These are phyloP conservation scores for Drosophila tsacasi DNA, from an alignment of 1,140 invertebrate species.

Conservation along the genomic window DNA sequence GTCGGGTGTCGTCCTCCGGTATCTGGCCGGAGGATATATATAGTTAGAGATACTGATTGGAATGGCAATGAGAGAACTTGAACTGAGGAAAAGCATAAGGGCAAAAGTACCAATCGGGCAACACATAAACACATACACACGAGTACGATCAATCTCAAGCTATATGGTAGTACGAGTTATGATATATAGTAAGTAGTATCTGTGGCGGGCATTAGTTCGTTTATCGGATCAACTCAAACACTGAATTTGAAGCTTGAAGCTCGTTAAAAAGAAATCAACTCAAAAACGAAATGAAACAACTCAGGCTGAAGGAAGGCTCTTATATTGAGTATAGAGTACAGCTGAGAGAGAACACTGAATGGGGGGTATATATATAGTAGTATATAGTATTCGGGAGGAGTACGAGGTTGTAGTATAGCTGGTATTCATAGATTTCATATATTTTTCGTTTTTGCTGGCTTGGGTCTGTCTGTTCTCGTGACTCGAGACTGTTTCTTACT, in stretches of 20 bases:
- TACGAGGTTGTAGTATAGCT: slow-evolving; percentile 7
- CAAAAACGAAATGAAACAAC: slow-evolving; percentile 24
- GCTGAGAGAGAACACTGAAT: slow-evolving; percentile 39
- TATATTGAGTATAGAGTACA: slow-evolving; percentile 18
- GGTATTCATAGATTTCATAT: slow-evolving; percentile 42
- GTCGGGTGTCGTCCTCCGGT: slow-evolving; percentile 16
- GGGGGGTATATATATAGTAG: slow-evolving; percentile 17
- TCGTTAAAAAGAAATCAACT: background rate
- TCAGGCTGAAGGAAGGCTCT: slow-evolving; percentile 27
- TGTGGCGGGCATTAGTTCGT: slow-evolving; percentile 30
- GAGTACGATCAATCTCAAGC: slow-evolving; percentile 40
- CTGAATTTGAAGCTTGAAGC: slow-evolving; percentile 23
- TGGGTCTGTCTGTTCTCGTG: slow-evolving; percentile 58
- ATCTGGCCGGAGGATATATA: slow-evolving; percentile 35
- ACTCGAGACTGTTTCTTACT: slow-evolving; percentile 68
- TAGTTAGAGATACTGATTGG: slow-evolving; percentile 3
- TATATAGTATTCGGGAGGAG: slow-evolving; percentile 11
- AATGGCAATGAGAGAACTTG: slow-evolving; percentile 37
- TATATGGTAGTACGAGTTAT: slow-evolving; percentile 25
- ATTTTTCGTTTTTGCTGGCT: slow-evolving; percentile 26
- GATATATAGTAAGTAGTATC: slow-evolving; percentile 11
- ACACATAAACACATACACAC: slow-evolving; percentile 50
- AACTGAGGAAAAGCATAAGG: slow-evolving; percentile 34
- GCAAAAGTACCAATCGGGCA: slow-evolving; percentile 41
- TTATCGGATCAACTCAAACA: slow-evolving; percentile 37